Evolutionary conservation across 2,113 vertebrate genomes (phyloP), one percentile per base, ranked within the genome.

Genomic region (Hemichromis elongatus): DNA sequence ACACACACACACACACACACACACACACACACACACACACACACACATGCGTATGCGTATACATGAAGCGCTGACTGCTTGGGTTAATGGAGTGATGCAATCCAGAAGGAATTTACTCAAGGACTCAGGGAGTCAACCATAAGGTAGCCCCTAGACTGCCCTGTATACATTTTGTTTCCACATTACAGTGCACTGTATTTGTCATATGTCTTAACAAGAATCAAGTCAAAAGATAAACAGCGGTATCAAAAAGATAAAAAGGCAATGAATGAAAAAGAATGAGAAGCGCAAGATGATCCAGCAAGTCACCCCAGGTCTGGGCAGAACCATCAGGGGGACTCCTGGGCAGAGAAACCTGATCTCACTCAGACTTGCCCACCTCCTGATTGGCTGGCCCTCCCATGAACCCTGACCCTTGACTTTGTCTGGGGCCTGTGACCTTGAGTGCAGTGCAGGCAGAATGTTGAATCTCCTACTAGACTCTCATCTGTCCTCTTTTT

Each of bases 371-470:
- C 77, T 77, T 86, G 63, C 81, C 61, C 86, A 82, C 88, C 90
- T 80, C 84, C 91, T 90, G 91, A 95, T 95, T 95, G 93, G 91
- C 88, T 92, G 92, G 75, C 96, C 96, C 88, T 84, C 59, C 30
- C 4, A 4, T 96, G 96, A 96, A 96, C 96, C 93, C 90, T 93
- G 90, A 96, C 94, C 95, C 79, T n/a, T 94, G 94, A 95, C 94
- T 95, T 93, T 85, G 96, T 96, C 96, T 96, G 95, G 95, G 92
- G 92, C 94, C 89, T 82, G 83, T 93, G 94, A 96, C 96, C 96
- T 96, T 94, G 93, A 89, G 79, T 90, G 90, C 92, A 94, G 92
- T 93, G 92, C 92, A 92, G 89, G 87, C 90, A 77, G 90, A 90
- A 89, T 47, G 40, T 88, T 90, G 84, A 80, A 33, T 84, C 88